Base-by-base conservation (phyloP, 2,797 vertebrate species). In the Phoxinus dragarum region DNA sequence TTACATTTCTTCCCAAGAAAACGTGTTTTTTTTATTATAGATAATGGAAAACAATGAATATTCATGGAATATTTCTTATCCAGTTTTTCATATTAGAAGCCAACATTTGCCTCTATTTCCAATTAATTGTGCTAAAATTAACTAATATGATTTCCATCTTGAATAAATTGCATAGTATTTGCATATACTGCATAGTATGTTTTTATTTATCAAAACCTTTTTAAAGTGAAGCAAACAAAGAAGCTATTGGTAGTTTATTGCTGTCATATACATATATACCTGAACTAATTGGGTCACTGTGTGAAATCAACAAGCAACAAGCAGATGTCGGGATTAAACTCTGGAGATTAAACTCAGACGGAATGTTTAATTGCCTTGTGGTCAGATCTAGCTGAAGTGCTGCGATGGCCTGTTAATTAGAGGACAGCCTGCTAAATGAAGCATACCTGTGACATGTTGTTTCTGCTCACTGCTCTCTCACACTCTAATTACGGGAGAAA, bases 391-490 rank as follows among this genome's bases (percentile, higher is more conserved):
- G 84, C 56, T 74, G 84, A 17, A 83, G 78, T 72, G 84, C 73
- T 42, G 74, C 42, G 8, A 81, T 82, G 84, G 82, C 76, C 61
- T 23, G 17, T 85, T 77, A 86, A 90, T 89, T 88, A 89, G 88
- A 86, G 88, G 81, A 87, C 66, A 85, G 69, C 23, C 66, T 87
- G 86, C 82, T 87, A 88, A 89, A 88, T 81, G 88, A 88, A 89
- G 87, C 87, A 80, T 88, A 90, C 88, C 88, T 90, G 86, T 86
- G 87, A 86, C 86, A 87, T 85, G 79, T 80, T 86, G 86, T 85
- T 89, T 88, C 80, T 77, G 67, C 84, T 88, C 85, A 81, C 64
- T 54, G 80, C 84, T 86, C 64, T 81, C 83, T 61, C 56, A 31
- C 78, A 69, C 83, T 84, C 80, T 86, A 88, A 88, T 90, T 88